phyloP scores from a whole-genome alignment of 1,140 invertebrate genomes.

The Penaeus indicus region DNA sequence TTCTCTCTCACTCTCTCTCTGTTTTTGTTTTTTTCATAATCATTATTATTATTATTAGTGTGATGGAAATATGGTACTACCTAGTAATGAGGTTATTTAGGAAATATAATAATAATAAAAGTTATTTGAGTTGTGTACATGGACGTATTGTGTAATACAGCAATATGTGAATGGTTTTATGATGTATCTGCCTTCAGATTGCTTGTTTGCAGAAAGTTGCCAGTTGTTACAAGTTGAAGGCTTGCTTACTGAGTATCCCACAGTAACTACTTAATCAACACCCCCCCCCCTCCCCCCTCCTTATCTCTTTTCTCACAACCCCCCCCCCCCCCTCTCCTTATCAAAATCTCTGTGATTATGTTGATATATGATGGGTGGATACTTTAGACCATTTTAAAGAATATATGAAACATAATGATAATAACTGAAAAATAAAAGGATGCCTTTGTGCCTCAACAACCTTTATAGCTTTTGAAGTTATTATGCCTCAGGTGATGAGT shows the following conservation, averaged over 20 bases:
- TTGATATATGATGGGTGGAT: conserved; percentile 43
- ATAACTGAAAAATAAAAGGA: conserved; percentile 31
- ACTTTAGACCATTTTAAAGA: conserved; percentile 40
- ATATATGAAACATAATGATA: too few relatives aligned
- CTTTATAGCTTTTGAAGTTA: conserved; percentile 42
- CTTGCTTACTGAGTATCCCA: conserved; percentile 54
- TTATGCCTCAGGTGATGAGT: conserved; percentile 38
- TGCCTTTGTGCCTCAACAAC: conserved; percentile 56
- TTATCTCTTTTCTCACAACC: too few relatives aligned
- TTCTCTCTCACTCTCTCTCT: too few relatives aligned
- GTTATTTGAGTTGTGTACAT: too few relatives aligned
- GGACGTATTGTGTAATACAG: too few relatives aligned
- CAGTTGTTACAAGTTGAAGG: conserved; percentile 54
- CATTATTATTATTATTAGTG: too few relatives aligned
- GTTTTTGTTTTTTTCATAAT: too few relatives aligned
- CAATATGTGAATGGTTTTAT: conserved; percentile 32
- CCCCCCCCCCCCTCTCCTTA: too few relatives aligned
- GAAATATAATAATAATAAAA: too few relatives aligned
- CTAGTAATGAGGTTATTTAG: too few relatives aligned
- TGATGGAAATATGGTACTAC: too few relatives aligned
- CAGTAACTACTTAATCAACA: conserved; percentile 53
- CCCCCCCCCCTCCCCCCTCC: neutral
- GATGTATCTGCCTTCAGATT: conserved; percentile 19
- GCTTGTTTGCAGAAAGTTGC: conserved; percentile 14
- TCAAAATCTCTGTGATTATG: conserved; percentile 47